Percentiles rank a stretch among this genome's conserved stretches.
phyloP scores from a whole-genome alignment of 2,888 invertebrate species.

The Falcaria lacertinaria region DNA sequence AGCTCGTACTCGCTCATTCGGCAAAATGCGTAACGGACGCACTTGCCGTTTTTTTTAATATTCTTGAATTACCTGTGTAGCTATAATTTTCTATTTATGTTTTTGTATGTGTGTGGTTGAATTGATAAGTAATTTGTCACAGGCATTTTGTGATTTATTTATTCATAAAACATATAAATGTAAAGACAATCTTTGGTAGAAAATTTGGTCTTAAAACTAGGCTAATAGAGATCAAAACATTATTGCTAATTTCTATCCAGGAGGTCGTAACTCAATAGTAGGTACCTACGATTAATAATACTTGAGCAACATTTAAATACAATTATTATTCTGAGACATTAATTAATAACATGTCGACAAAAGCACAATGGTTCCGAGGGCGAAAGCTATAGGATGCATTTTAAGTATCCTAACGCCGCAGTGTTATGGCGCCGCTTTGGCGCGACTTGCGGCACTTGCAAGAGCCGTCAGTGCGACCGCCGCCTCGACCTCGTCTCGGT shows the following conservation, averaged over 20 bases:
- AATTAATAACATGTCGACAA: conserved; percentile 6
- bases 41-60: no score
- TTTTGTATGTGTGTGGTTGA: no score
- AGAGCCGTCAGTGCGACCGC: conserved; percentile 86
- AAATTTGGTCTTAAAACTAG: conserved; percentile 46
- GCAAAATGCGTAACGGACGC: no score
- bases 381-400: not conserved
- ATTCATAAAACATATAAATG: conserved; percentile 14
- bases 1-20: no score
- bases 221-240: conserved; percentile 64
- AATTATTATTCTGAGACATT: conserved; percentile 20
- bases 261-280: not conserved
- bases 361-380: conserved; percentile 18
- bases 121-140: not conserved
- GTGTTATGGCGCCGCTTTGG: conserved; percentile 41
- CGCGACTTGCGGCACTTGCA: conserved; percentile 67
- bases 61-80: no score
- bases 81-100: no score
- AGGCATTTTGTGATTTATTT: not conserved
- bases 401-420: no score
- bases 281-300: conserved; percentile 30
- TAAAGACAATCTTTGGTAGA: conserved; percentile 62
- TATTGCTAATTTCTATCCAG: conserved; percentile 9
- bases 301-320: conserved; percentile 47
- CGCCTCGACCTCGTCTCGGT: conserved; percentile 86